phyloP scores from a whole-genome alignment of 2,113 vertebrate species.

The Pterocles gutturalis region DNA sequence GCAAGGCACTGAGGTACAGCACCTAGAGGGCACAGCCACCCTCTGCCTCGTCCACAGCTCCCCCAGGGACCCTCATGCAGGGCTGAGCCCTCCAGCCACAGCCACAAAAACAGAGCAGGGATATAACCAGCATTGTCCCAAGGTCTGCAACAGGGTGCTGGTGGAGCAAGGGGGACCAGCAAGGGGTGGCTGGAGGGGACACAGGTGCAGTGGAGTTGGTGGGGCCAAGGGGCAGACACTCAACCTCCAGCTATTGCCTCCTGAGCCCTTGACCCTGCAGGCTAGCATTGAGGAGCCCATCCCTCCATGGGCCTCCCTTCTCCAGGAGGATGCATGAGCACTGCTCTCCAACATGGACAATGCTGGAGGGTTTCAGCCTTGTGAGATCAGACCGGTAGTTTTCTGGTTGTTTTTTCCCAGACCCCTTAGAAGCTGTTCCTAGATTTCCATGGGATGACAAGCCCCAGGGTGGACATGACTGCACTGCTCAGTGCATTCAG shows the following conservation, averaged over 20 bases:
- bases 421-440: neutral
- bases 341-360: neutral
- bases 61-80: neutral
- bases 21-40: neutral
- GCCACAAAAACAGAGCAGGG: neutral
- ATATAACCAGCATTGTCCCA: neutral
- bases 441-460: neutral
- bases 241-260: neutral
- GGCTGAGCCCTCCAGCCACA: neutral
- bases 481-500: accelerated
- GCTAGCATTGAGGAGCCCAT: accelerated
- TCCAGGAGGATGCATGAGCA: neutral
- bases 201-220: neutral
- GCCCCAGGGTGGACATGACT: neutral
- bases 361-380: neutral
- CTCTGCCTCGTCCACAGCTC: neutral
- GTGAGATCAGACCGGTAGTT: neutral
- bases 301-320: neutral
- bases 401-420: neutral
- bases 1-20: neutral
- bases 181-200: neutral
- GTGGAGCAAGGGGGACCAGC: neutral
- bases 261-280: neutral
- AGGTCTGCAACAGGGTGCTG: neutral
- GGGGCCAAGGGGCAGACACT: accelerated